Evolutionary conservation across 2,113 vertebrate species (phyloP), one percentile per base, ranked within the genome.

Genomic region (Platysternon megacephalum): DNA sequence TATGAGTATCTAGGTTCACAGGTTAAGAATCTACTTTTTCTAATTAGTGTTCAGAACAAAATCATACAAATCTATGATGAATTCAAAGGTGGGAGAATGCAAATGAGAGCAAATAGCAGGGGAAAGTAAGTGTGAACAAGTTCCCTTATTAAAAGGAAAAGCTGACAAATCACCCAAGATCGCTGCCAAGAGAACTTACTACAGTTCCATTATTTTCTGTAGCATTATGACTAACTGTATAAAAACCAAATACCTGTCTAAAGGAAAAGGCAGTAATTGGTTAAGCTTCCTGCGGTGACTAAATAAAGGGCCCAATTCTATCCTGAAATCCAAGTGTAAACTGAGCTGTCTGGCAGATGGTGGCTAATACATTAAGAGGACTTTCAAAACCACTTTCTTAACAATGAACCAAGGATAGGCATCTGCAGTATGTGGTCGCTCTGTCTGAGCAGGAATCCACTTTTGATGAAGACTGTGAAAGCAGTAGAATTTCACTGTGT

Each of bases 221-320:
- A 94, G 28, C 79, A 84, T 5, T 29, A 4, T 78, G 13, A 89
- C 90, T 84, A 35, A 42, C n/a, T 76, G 2, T 58, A 58, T 65
- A 65, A n/a, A 68, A 68, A 72, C 5, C 17, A 72, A 72, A 39
- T 46, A 65, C 29, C 87, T 56, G 51, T 86, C 83, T 82, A n/a
- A 91, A 95, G 85, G 61, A 88, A 91, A 92, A 91, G 92, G 58
- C 76, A 76, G 72, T 72, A 19, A 87, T 89, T 44, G 39, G 39
- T 13, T 76, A 68, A 72, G 26, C 42, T 46, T 85, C 76, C 58
- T 80, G 44, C 58, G 42, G 68, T 76, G 72, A 46, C 79, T 39
- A 90, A 96, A 90, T 22, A 52, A 91, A 96, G 82, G 58, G 76
- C 80, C 83, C 1, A 83, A 74, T 91, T 96, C 58, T 88, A 82